phyloP scores from a whole-genome alignment of 2,113 vertebrate genomes.

The Recurvirostra avosetta region DNA sequence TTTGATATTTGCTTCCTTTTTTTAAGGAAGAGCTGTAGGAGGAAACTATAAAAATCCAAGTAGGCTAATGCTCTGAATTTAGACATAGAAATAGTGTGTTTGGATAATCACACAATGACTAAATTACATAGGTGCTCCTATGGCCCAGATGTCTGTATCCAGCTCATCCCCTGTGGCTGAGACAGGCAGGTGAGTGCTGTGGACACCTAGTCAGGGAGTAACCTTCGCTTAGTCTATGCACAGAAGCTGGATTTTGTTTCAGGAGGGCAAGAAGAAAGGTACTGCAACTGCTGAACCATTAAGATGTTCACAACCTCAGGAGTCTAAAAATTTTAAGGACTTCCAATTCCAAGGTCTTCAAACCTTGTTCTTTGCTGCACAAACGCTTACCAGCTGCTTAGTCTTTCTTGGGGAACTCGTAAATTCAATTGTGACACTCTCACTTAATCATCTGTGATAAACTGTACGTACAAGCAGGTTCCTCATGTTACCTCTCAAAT shows the following conservation, averaged over 20 bases:
- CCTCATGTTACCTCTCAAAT: not conserved
- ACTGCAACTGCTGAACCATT: not conserved
- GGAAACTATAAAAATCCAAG: slow-evolving; percentile 28
- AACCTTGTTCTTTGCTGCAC: not conserved
- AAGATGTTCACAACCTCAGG: not conserved
- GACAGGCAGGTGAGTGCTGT: not conserved
- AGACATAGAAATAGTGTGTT: not conserved
- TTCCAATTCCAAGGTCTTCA: not conserved
- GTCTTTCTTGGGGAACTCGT: not conserved
- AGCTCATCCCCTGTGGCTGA: not conserved
- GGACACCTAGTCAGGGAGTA: not conserved
- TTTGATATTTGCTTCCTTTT: slow-evolving; percentile 17
- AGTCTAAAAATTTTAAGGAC: not conserved
- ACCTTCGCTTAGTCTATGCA: not conserved
- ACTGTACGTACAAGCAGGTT: not conserved
- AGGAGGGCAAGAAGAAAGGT: not conserved
- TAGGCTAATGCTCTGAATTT: slow-evolving; percentile 14
- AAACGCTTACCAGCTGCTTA: not conserved
- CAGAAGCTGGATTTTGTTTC: not conserved
- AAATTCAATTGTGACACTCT: not conserved
- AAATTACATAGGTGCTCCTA: not conserved
- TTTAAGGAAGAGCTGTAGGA: slow-evolving; percentile 40
- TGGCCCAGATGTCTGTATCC: not conserved
- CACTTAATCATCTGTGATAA: not conserved
- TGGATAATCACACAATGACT: not conserved